A percentile compares a stretch with the other conserved stretches of the same genome.
These are phyloP conservation scores for Vimba vimba DNA, from an alignment of 2,113 vertebrate species.

Conservation along the genomic window DNA sequence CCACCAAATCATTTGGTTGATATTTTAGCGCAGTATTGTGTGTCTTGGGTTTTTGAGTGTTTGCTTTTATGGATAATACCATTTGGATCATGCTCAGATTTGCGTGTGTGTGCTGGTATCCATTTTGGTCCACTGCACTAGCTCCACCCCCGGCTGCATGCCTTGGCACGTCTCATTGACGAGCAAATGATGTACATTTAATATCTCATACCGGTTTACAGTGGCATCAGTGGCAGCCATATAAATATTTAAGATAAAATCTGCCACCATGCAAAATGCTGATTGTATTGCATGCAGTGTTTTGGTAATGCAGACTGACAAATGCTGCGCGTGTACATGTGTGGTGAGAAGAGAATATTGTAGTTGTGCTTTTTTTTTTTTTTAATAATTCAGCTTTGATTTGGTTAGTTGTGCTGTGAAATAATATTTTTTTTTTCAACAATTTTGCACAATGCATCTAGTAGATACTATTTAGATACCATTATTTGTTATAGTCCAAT, in stretches of 20 bases:
- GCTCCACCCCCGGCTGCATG: conserved; percentile 23
- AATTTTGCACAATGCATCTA: neutral
- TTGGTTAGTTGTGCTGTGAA: neutral
- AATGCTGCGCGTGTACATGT: conserved; percentile 2
- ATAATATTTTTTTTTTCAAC: no score
- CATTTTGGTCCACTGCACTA: conserved; percentile 37
- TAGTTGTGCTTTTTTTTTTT: neutral
- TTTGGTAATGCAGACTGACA: neutral
- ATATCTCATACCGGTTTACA: conserved; percentile 15
- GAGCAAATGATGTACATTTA: conserved; percentile 27
- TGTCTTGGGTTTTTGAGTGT: neutral
- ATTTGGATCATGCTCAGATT: conserved; percentile 37
- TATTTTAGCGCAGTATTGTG: conserved; percentile 8
- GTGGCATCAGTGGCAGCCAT: conserved; percentile 1
- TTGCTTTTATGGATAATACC: conserved; percentile 27
- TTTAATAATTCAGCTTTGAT: neutral
- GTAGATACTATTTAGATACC: neutral
- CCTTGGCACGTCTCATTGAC: conserved; percentile 29
- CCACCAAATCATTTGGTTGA: neutral
- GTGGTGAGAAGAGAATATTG: neutral
- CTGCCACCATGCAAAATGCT: neutral
- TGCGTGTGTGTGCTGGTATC: conserved; percentile 44
- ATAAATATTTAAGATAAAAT: conserved; percentile 11
- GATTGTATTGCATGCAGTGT: neutral
- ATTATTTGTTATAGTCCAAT: neutral